Evolutionary conservation across 2,797 vertebrate genomes (phyloP).

Genomic region (Pipistrellus nathusii): DNA sequence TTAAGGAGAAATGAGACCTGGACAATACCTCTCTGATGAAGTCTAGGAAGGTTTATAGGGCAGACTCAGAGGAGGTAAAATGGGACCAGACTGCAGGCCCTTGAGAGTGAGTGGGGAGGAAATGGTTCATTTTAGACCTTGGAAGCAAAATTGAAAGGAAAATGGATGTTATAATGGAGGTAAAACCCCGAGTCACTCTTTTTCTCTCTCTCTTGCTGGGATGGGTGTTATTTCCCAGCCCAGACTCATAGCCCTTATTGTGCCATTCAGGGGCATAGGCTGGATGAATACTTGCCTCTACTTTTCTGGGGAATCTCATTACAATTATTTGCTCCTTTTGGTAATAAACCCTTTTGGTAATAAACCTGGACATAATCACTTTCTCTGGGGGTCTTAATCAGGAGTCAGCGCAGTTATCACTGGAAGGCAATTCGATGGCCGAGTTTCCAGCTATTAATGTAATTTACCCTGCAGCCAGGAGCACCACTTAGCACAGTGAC

Average conservation of each 20-base stretch:
- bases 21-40: not conserved
- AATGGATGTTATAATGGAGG: not conserved
- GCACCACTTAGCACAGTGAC: not conserved
- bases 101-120: not conserved
- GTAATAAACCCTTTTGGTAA: not conserved
- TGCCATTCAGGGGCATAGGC: not conserved
- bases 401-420: not conserved
- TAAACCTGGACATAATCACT: not conserved
- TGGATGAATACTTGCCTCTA: not conserved
- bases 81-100: fast-evolving
- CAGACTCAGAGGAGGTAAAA: not conserved
- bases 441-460: not conserved
- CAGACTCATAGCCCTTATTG: not conserved
- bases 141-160: not conserved
- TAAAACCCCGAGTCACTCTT: not conserved
- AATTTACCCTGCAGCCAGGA: not conserved
- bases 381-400: not conserved
- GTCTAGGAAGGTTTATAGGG: not conserved
- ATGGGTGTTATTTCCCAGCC: not conserved
- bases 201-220: not conserved
- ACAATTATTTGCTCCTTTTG: not conserved
- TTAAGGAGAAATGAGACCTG: not conserved
- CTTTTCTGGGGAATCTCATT: not conserved
- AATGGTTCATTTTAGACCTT: not conserved
- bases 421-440: not conserved